A percentile compares a stretch with the other conserved stretches of the same genome.
These are phyloP conservation scores for Archaeoteleia sp. DNA, from an alignment of 2,888 invertebrate genomes.

Conservation along the genomic window DNA sequence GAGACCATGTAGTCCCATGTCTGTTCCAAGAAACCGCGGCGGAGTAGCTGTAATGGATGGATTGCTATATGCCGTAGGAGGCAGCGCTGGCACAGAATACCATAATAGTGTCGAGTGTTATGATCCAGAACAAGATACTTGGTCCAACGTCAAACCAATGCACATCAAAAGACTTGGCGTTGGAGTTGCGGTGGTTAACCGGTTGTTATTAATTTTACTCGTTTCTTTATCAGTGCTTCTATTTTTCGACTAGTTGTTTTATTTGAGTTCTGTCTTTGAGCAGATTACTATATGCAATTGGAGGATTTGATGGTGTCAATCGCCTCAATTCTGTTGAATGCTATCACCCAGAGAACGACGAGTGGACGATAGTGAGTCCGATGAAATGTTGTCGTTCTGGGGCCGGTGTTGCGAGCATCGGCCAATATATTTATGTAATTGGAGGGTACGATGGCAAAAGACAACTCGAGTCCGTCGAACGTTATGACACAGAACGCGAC, in stretches of 20 bases:
- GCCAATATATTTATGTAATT: conserved; percentile 92
- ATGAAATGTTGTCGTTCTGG: conserved; percentile 89
- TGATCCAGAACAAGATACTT: conserved; percentile 89
- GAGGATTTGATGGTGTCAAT: conserved; percentile 90
- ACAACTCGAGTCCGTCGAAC: conserved; percentile 89
- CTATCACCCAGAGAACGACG: conserved; percentile 94
- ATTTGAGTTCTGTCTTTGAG: conserved; percentile 1
- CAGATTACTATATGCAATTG: conserved; percentile 84
- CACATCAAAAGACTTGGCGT: conserved; percentile 86
- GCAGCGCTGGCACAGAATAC: conserved; percentile 89
- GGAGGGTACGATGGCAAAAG: conserved; percentile 93
- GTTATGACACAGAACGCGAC: conserved; percentile 89
- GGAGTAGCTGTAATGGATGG: conserved; percentile 97
- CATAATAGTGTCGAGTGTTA: conserved; percentile 94
- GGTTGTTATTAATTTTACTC: conserved; percentile 73
- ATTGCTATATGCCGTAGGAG: conserved; percentile 92
- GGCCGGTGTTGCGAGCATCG: conserved; percentile 89
- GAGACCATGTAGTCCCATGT: conserved; percentile 92
- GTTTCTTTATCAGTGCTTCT: conserved; percentile 2
- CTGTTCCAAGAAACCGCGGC: conserved; percentile 89
- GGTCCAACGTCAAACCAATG: conserved; percentile 87
- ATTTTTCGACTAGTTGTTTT: too few relatives aligned
- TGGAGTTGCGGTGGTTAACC: conserved; percentile 86
- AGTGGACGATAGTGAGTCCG: conserved; percentile 88
- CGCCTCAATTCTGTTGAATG: conserved; percentile 89